Evolutionary conservation across 1,140 invertebrate genomes (phyloP), one percentile per base, ranked within the genome.

Genomic region (Macrobrachium nipponense): DNA sequence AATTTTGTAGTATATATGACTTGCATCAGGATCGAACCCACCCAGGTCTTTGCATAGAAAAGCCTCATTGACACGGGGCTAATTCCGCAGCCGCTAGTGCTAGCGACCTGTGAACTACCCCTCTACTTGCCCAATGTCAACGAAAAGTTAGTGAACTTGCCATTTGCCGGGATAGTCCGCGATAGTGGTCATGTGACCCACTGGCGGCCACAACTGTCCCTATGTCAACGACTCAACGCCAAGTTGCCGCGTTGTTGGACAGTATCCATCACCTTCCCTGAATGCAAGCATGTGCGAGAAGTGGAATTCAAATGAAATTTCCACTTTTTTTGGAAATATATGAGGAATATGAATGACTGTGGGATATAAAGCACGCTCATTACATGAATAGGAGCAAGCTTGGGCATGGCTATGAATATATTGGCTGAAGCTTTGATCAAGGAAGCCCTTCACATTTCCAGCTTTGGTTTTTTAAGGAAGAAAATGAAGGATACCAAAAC

Each of bases 71-170:
- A 68, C 75, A 43, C 75, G 44, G 44, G 44, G 36, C 8, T 58
- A 77, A 51, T 77, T 77, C n/a, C n/a, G n/a, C 59, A 77, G 76
- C 76, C n/a, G 58, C 76, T 59, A 61, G 51, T 51, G 44, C 58
- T 60, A 61, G 51, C 58, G 59, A 23, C n/a, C n/a, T n/a, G n/a
- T n/a, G n/a, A n/a, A n/a, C n/a, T n/a, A n/a, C n/a, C n/a, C n/a
- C n/a, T n/a, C 44, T n/a, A 60, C 51, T 78, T 78, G 58, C 58
- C 14, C 76, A 78, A 23, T 78, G 76, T 78, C 44, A 78, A 78
- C 58, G 58, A 23, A 78, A 78, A 78, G 76, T 78, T 78, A 61
- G 76, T 60, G 11, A 78, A 78, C 59, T 78, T 78, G 58, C n/a
- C 60, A 78, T 15, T 78, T 61, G 44, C 18, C 76, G n/a, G n/a